Evolutionary conservation across 2,113 vertebrate genomes (phyloP).

Genomic region (Periophthalmus modestus): DNA sequence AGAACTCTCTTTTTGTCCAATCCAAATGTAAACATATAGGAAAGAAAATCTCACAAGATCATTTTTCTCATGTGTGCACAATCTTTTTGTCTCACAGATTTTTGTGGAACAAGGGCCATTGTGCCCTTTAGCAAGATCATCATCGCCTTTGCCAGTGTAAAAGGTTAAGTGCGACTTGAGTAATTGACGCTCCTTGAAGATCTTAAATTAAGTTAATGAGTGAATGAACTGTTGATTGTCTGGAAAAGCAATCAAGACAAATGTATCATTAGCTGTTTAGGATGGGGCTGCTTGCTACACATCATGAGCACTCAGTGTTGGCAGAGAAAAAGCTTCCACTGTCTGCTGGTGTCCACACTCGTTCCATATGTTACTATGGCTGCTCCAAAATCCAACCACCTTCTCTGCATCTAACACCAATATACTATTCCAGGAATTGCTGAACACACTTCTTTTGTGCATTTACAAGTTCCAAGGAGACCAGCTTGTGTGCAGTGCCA

Average conservation of each 20-base stretch:
- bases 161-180: too few relatives aligned
- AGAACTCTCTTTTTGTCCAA: too few relatives aligned
- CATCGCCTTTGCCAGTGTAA: too few relatives aligned
- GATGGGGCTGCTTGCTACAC: neutral
- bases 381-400: constrained; percentile 31
- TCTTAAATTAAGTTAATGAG: too few relatives aligned
- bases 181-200: too few relatives aligned
- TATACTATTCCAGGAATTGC: constrained; percentile 11
- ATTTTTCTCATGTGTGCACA: too few relatives aligned
- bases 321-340: constrained; percentile 49
- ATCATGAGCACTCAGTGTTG: constrained; percentile 44
- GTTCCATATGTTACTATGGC: constrained; percentile 65
- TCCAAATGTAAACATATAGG: too few relatives aligned
- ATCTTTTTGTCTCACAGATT: too few relatives aligned
- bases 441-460: constrained; percentile 12
- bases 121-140: too few relatives aligned
- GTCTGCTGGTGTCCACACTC: constrained; percentile 63
- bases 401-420: constrained; percentile 18
- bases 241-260: neutral
- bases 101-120: too few relatives aligned
- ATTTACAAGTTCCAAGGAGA: constrained; percentile 24
- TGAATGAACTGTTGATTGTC: too few relatives aligned
- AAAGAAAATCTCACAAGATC: too few relatives aligned
- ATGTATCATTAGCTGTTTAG: neutral
- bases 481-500: constrained; percentile 8